Evolutionary conservation across 1,140 invertebrate species (phyloP), one percentile per base, ranked within the genome.

Genomic region (Lamellibrachia luymesi): DNA sequence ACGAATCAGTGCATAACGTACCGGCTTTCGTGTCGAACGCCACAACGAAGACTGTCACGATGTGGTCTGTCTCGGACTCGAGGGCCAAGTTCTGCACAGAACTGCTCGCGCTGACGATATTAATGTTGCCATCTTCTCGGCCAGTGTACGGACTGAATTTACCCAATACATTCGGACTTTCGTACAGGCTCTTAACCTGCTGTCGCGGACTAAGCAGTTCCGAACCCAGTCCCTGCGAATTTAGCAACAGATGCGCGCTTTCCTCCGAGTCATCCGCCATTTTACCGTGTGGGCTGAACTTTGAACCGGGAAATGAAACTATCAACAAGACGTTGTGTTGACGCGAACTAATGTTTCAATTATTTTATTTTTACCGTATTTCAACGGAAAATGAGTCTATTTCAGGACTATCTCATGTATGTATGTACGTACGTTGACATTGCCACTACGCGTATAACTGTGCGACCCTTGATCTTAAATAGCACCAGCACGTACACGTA

Each of bases 1-100:
- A 91, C 13, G 22, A 91, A 91, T 50, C 7, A 91, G 22, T 91
- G 51, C 49, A 27, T 8, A 4, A 93, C 92, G 93, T 94, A 96
- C 96, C 96, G 94, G 96, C 96, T 94, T 96, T 94, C 38, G 95
- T 96, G 93, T 96, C 96, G 94, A 96, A 96, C n/a, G 96, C 96
- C 38, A 96, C 96, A 50, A 96, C 95, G 94, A 96, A 96, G 51
- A 96, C 95, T 91, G 95, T 95, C 25, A 96, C 95, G 91, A 96
- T 95, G 64, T 95, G 93, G 93, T 96, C 95, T 6, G 93, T 38
- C 38, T 89, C 92, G 8, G 52, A 51, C 91, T 49, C 49, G 5
- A 91, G 51, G 17, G 50, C 50, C 17, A 93, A 51, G 49, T 90
- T 93, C 92, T 93, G 92, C 7, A 93, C n/a, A 49, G 92, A 93